phyloP scores from a whole-genome alignment of 2,113 vertebrate species.

The Enhydra lutris region DNA sequence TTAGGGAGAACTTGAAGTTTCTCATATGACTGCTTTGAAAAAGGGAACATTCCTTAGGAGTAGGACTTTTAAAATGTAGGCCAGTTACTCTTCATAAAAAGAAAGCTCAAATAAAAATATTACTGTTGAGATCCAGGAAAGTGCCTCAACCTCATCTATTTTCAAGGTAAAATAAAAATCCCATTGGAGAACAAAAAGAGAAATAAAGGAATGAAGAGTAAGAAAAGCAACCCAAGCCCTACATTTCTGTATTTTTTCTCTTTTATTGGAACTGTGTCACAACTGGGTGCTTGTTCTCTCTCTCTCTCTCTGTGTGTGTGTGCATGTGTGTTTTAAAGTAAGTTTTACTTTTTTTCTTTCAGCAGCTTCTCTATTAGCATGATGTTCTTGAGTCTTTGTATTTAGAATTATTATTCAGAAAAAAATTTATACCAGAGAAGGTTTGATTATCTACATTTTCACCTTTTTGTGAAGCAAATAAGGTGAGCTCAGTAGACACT shows the following conservation, averaged over 20 bases:
- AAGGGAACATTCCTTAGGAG: neutral
- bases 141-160: neutral
- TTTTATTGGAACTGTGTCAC: neutral
- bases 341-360: constrained; percentile 33
- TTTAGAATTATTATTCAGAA: constrained; percentile 69
- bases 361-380: neutral
- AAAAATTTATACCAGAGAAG: constrained; percentile 45
- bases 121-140: neutral
- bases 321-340: neutral
- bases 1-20: constrained; percentile 5
- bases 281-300: neutral
- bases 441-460: constrained; percentile 60
- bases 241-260: neutral
- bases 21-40: neutral
- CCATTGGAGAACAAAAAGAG: neutral
- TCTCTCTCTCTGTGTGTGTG: neutral
- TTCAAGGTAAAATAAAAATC: constrained; percentile 16
- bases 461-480: constrained; percentile 70
- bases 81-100: constrained; percentile 7
- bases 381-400: constrained; percentile 53
- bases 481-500: constrained; percentile 45
- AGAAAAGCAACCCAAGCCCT: neutral
- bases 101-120: constrained; percentile 26
- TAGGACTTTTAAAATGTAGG: neutral
- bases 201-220: neutral